phyloP scores from a whole-genome alignment of 2,797 vertebrate genomes.

The Antennarius maculatus region DNA sequence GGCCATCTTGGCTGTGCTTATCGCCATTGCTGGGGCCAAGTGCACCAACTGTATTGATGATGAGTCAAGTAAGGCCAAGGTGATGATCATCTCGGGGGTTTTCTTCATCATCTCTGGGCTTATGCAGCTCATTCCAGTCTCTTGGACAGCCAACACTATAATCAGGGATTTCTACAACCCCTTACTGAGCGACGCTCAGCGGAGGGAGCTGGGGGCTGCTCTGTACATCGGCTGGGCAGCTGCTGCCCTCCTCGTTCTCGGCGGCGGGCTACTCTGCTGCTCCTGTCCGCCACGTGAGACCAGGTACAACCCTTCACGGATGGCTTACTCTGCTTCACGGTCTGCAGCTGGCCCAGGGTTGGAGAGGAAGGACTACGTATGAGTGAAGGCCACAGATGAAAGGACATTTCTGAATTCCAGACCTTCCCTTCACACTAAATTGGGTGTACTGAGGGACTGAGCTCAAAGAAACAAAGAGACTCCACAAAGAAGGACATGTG shows the following conservation, averaged over 20 bases:
- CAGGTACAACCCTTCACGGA: slow-evolving; percentile 84
- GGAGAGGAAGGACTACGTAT: slow-evolving; percentile 94
- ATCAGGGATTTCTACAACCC: slow-evolving; percentile 95
- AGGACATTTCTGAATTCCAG: slow-evolving; percentile 20
- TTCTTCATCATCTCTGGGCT: slow-evolving; percentile 88
- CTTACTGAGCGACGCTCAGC: slow-evolving; percentile 82
- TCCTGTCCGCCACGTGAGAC: slow-evolving; percentile 90
- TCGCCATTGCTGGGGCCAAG: slow-evolving; percentile 91
- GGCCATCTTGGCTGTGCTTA: slow-evolving; percentile 84
- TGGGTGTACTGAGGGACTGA: slow-evolving; percentile 1
- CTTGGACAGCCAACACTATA: slow-evolving; percentile 94
- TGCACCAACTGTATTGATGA: slow-evolving; percentile 96
- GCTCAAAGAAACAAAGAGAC: slow-evolving; percentile 37
- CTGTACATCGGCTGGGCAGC: slow-evolving; percentile 94
- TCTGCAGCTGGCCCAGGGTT: slow-evolving; percentile 84
- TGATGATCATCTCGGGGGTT: slow-evolving; percentile 91
- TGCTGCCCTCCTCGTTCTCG: slow-evolving; percentile 85
- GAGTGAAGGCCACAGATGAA: slow-evolving; percentile 40
- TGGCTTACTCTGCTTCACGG: slow-evolving; percentile 87
- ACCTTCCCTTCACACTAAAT: slow-evolving; percentile 1
- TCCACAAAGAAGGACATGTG: slow-evolving; percentile 54
- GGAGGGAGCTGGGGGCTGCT: slow-evolving; percentile 89
- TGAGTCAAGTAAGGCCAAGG: slow-evolving; percentile 89
- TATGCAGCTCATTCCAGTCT: slow-evolving; percentile 92
- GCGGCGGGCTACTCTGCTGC: slow-evolving; percentile 91